Evolutionary conservation across 2,797 vertebrate species (phyloP).

Genomic region (Labeo calbasu): DNA sequence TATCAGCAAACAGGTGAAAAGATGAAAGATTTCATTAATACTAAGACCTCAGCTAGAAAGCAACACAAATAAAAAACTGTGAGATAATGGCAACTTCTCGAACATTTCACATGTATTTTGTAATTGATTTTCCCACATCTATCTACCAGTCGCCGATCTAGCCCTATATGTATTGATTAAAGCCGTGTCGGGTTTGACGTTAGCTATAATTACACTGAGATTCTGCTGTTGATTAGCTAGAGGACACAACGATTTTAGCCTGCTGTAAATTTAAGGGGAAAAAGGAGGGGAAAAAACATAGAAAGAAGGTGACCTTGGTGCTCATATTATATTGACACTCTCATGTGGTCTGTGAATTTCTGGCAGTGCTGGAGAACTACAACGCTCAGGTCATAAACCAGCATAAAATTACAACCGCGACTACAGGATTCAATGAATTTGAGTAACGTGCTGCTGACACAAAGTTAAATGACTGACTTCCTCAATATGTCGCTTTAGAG

Average conservation of each 20-base stretch:
- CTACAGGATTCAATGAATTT: conserved; percentile 24
- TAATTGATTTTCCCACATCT: conserved; percentile 62
- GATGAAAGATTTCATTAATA: conserved; percentile 63
- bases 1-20: conserved; percentile 48
- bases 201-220: conserved; percentile 62
- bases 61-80: conserved; percentile 52
- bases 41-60: conserved; percentile 40
- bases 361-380: conserved; percentile 22
- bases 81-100: conserved; percentile 58
- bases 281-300: neutral
- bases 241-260: conserved; percentile 56
- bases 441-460: conserved; percentile 31
- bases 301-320: conserved; percentile 33
- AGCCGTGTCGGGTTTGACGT: conserved; percentile 53
- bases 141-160: conserved; percentile 51
- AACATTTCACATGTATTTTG: conserved; percentile 61
- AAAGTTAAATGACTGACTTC: conserved; percentile 22
- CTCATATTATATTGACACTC: conserved; percentile 23
- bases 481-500: conserved; percentile 29
- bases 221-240: conserved; percentile 58
- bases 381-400: conserved; percentile 44
- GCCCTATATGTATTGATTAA: conserved; percentile 56
- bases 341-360: conserved; percentile 25
- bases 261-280: conserved; percentile 8
- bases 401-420: conserved; percentile 23